phyloP scores from a whole-genome alignment of 92 coral and sea anemone species.

The Zoanthus sociatus region DNA sequence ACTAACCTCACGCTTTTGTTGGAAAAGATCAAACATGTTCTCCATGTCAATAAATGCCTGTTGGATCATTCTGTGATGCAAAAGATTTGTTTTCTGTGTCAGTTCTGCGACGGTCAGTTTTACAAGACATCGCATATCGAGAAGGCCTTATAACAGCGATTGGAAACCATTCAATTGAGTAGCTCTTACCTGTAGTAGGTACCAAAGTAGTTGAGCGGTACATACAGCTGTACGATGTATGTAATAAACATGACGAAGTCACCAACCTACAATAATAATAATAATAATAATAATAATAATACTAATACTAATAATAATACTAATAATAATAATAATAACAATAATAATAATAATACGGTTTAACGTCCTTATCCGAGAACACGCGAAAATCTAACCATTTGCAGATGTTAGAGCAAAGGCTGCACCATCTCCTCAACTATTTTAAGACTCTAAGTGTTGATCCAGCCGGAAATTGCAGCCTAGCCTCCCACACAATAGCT shows the following conservation, averaged over 20 bases:
- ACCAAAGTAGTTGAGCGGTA: slow-evolving; percentile 94
- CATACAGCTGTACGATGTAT: slow-evolving; percentile 88
- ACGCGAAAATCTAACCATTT: too few relatives aligned
- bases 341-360: too few relatives aligned
- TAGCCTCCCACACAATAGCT: too few relatives aligned
- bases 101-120: neutral
- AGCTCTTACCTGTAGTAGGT: slow-evolving; percentile 92
- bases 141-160: too few relatives aligned
- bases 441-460: too few relatives aligned
- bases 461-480: too few relatives aligned
- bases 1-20: slow-evolving; percentile 83
- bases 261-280: slow-evolving; percentile 78
- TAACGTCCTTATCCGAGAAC: too few relatives aligned
- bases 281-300: neutral
- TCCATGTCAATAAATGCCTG: slow-evolving; percentile 99
- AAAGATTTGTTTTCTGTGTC: neutral
- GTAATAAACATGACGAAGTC: slow-evolving; percentile 92
- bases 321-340: too few relatives aligned
- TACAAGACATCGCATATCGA: too few relatives aligned
- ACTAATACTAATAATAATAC: too few relatives aligned
- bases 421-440: too few relatives aligned
- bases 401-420: too few relatives aligned
- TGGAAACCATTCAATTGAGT: neutral
- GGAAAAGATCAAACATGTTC: slow-evolving; percentile 95
- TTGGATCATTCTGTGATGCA: slow-evolving; percentile 84